Evolutionary conservation across 2,888 invertebrate species (phyloP), one percentile per base, ranked within the genome.

Genomic region (Doris montereyensis): DNA sequence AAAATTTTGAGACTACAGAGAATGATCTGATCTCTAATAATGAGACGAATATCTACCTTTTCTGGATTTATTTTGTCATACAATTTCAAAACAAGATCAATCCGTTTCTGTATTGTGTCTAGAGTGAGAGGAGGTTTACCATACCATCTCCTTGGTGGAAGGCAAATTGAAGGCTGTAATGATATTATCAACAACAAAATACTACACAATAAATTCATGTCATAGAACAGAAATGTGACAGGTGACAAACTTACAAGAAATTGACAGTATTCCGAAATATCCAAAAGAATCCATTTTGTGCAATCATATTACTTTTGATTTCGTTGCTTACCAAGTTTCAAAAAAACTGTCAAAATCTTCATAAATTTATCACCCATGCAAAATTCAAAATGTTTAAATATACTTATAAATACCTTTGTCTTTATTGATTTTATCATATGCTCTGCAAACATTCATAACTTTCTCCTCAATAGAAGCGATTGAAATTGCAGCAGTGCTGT

Each of bases 31-130:
- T n/a, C n/a, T n/a, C n/a, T n/a, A n/a, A n/a, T n/a, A n/a, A n/a
- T n/a, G n/a, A n/a, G n/a, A n/a, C n/a, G n/a, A 41, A 41, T 41
- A 41, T 41, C 62, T 84, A 97, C 97, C 96, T 97, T 95, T 87
- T 95, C 94, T 85, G 94, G 94, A 87, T 95, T 94, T 88, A 97
- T 94, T 94, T 97, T 97, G 94, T 97, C 97, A 93, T 95, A 97
- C 83, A 95, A 94, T 87, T 94, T 93, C 92, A 97, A 95, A 89
- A 97, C 96, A 94, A 96, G 95, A 90, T 97, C 92, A 81, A 97
- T 96, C 89, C 97, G 94, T 81, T 95, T 94, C 91, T 94, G 93
- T 87, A 97, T 94, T 90, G 95, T 94, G 89, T 94, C 93, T 88
- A 93, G 91, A 65, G 94, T 93, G 68, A 87, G 81, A 10, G 87